These are phyloP conservation scores for Camptogramma bilineatum DNA, from an alignment of 2,888 invertebrate species.

Conservation along the genomic window DNA sequence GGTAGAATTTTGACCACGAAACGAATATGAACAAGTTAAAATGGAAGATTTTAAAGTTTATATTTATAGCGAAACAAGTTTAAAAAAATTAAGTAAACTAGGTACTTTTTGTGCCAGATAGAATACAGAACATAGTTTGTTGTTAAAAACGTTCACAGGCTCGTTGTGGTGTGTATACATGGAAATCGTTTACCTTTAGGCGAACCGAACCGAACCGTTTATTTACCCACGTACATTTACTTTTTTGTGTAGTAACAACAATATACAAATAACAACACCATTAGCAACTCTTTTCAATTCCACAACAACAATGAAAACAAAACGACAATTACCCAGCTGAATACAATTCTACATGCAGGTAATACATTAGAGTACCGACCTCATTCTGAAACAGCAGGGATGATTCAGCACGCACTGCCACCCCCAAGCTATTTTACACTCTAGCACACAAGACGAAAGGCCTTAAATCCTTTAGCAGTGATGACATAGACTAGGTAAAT, in stretches of 20 bases:
- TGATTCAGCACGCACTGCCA: slow-evolving; percentile 30
- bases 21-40: no score
- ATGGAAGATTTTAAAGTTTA: no score
- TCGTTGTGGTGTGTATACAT: no score
- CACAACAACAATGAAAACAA: slow-evolving; percentile 24
- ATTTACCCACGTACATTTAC: no score
- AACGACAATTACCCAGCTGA: slow-evolving; percentile 23
- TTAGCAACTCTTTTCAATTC: slow-evolving; percentile 19
- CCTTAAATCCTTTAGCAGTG: slow-evolving; percentile 8
- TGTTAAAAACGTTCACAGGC: no score
- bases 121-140: no score
- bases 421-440: slow-evolving; percentile 6
- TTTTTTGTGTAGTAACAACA: neutral
- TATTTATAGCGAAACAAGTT: no score
- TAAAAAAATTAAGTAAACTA: no score
- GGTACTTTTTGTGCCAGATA: no score
- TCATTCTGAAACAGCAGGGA: slow-evolving; percentile 31
- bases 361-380: slow-evolving; percentile 36
- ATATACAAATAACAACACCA: slow-evolving; percentile 13
- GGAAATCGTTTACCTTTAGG: no score
- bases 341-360: slow-evolving; percentile 32
- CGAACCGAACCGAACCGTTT: no score
- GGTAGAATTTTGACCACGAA: no score
- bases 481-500: neutral
- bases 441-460: slow-evolving; percentile 6